Base-by-base conservation (phyloP, 2,888 invertebrate genomes). In the Dromius quadrimaculatus region DNA sequence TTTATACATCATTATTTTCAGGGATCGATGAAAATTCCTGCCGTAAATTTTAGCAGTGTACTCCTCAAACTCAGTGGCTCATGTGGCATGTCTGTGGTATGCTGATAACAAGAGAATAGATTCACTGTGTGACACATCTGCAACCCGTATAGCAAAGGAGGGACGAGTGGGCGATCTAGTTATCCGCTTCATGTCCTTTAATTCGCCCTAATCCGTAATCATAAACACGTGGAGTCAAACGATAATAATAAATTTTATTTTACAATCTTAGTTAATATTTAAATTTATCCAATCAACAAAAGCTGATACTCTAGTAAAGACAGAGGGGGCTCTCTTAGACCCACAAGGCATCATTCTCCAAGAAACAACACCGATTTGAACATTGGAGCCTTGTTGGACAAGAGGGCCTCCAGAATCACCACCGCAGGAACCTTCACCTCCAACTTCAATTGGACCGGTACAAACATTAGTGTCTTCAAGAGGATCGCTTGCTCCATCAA, bases 351-450 rank as follows among this genome's bases (percentile, higher is more conserved):
- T 79, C 1, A 84, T 77, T 0, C 86, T 86, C 87, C 87, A 87
- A 0, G 87, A 87, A 0, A 87, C 86, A 1, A 87, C 77, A 22
- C 88, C 88, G n/a, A 86, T 74, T 32, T 85, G 74, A 2, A 72
- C 71, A 15, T 20, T 57, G 20, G 23, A 11, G 17, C 57, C 69
- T 5, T 59, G 70, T 11, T 71, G 72, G 15, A 85, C 80, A 8
- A 87, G 77, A 0, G 87, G 87, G 6, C 87, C 87, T 1, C 87
- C 87, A 5, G 87, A 87, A 73, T 87, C 87, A 9, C 87, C 87
- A 47, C 78, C 82, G 75, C 87, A 87, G 8, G 85, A 86, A n/a
- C 85, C 83, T 9, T 83, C 75, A 0, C 85, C 85, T 1, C 85
- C 85, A 15, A 63, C 71, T 13, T 41, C 43, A 8, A 76, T 47